Evolutionary conservation across 2,888 invertebrate genomes (phyloP), one percentile per base, ranked within the genome.

Genomic region (Leptopilina syphax): DNA sequence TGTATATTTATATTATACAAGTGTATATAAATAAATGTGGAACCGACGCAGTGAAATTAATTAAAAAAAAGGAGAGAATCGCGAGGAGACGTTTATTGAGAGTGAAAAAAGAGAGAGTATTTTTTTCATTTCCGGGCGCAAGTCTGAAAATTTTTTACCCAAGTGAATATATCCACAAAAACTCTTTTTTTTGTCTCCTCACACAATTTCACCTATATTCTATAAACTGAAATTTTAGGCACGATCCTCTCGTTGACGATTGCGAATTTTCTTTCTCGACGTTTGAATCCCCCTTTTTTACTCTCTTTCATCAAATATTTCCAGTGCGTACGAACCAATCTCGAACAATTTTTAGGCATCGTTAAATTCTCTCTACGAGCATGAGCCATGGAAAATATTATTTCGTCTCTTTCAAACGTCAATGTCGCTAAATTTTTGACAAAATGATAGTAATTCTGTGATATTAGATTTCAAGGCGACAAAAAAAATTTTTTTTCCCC

Each of bases 211-310:
- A 44, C 44, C 44, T 44, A 44, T 44, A 44, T 34, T 34, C n/a
- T 60, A n/a, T 60, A 57, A 18, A 73, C 8, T 68, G 81, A 84
- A 84, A 87, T 87, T 86, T 86, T 83, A 85, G 82, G 86, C 86
- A 86, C 86, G 86, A 84, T 83, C 84, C 83, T 86, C 83, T 86
- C 85, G 84, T 84, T 86, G 85, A 86, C 86, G 82, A 86, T 86
- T 85, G 84, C 82, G 80, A 79, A 82, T 84, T 83, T 34, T 84
- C 73, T 79, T 79, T 65, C 81, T 78, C 79, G 79, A 80, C 81
- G 67, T 73, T 77, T 80, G 78, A 79, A 77, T 79, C 80, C 77
- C 12, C 50, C 50, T 10, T 10, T 50, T 8, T 10, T 50, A 3
- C 50, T 9, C 50, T 12, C 70, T 77, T 70, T 70, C 82, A 76